Evolutionary conservation across 2,113 vertebrate genomes (phyloP), one percentile per base, ranked within the genome.

Genomic region (Xerus inauris): DNA sequence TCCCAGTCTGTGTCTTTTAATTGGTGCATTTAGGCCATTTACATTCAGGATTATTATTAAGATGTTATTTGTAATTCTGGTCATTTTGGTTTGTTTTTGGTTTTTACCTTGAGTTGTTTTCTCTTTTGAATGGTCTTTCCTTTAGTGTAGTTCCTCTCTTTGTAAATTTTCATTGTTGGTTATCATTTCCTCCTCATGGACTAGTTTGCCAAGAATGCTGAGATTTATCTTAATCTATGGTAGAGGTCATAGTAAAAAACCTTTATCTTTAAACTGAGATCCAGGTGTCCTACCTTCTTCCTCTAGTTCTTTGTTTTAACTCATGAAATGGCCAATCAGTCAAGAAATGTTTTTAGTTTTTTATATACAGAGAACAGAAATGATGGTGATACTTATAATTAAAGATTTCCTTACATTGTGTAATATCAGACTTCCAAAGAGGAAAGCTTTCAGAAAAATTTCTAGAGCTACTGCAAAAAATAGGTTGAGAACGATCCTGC

Each of bases 301-400:
- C 7, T 62, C 40, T 62, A 16, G 22, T 67, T 85, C 22, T 12
- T 69, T 95, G 54, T 69, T 91, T 94, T 89, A 86, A 67, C 76
- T 72, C 40, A 86, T 32, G 67, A 85, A 92, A 47, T 73, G 86
- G 6, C 35, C 57, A 12, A 28, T 84, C 45, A 38, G n/a, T 88
- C 67, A 89, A 71, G 87, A 97, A 77, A 35, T 72, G 7, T 85
- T 93, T 81, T 64, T 89, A 80, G 47, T 77, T 80, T 96, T 95
- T 89, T 80, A 3, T 72, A 57, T 79, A n/a, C 76, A 51, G 35
- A 65, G 38, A 59, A 59, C 6, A 89, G 82, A 94, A 86, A 32
- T 67, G 28, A 65, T n/a, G 42, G 5, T n/a, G 64, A 47, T 87
- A 67, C 59, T 88, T 86, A 26, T 84, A 87, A 69, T 95, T 12